Conservation (phyloP, 2,888 invertebrate species). For the Timema podura region DNA sequence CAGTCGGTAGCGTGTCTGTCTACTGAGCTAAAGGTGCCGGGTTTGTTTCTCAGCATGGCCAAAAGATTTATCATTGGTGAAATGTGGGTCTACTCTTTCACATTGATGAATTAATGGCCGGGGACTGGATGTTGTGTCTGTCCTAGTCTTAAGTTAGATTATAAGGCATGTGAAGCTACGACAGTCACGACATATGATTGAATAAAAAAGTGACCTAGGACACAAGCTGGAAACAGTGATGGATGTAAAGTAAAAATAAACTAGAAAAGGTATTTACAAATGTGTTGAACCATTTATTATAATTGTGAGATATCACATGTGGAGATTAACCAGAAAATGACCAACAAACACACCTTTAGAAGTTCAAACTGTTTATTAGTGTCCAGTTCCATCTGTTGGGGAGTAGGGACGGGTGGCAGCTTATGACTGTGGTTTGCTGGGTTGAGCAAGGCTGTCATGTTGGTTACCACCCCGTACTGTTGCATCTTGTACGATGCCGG, state of each 20-base stretch:
- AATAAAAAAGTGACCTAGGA: neutral
- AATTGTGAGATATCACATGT: neutral
- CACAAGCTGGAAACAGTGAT: neutral
- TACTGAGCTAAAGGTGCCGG: too few species aligned
- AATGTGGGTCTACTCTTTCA: too few species aligned
- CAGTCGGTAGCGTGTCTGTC: too few species aligned
- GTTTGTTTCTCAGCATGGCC: too few species aligned
- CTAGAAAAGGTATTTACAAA: neutral
- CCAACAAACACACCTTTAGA: slow-evolving; percentile 34
- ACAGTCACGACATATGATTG: too few species aligned
- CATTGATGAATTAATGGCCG: too few species aligned
- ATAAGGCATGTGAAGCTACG: too few species aligned
- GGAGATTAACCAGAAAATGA: neutral
- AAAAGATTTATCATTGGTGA: too few species aligned
- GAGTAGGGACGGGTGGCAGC: slow-evolving; percentile 30
- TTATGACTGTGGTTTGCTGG: slow-evolving; percentile 51
- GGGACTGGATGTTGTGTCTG: too few species aligned
- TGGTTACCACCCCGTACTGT: neutral
- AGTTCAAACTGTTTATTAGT: slow-evolving; percentile 37
- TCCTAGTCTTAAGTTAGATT: too few species aligned
- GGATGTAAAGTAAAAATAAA: neutral
- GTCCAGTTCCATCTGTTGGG: slow-evolving; percentile 33
- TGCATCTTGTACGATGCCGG: neutral
- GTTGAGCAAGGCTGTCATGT: slow-evolving; percentile 37
- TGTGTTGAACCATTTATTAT: neutral